Percentiles rank a stretch among this genome's conserved stretches.
Conservation (phyloP, 2,113 vertebrate genomes). For the Phyllostomus discolor region DNA sequence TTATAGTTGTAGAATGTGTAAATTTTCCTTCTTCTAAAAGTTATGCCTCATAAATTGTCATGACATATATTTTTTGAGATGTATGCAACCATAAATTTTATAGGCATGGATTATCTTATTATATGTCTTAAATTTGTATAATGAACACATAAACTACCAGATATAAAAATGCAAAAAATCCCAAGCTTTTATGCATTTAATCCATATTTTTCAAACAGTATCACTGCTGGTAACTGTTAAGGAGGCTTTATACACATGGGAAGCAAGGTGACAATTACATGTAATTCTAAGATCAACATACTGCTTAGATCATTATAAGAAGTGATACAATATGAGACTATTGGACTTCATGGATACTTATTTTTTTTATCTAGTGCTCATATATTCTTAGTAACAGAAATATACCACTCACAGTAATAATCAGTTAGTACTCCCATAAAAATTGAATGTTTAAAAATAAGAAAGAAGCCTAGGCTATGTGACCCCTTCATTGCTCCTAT, state of each 20-base stretch:
- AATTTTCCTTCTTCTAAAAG: background rate
- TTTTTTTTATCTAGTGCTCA: constrained; percentile 40
- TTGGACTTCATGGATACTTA: background rate
- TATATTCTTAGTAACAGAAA: background rate
- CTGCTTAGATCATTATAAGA: constrained; percentile 11
- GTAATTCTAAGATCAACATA: background rate
- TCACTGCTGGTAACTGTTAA: background rate
- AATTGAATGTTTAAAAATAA: background rate
- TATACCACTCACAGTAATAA: background rate
- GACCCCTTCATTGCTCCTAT: background rate
- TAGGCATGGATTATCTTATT: background rate
- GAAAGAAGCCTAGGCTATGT: background rate
- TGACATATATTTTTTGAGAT: background rate
- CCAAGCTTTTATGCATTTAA: background rate
- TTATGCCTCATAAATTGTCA: background rate
- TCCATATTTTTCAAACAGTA: background rate
- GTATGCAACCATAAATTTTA: background rate
- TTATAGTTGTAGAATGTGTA: background rate
- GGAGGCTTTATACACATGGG: background rate
- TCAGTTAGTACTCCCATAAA: background rate
- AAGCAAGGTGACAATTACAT: background rate
- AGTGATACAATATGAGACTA: background rate
- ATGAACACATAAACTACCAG: background rate
- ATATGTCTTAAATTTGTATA: background rate
- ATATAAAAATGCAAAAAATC: background rate